These are phyloP conservation scores for Homarus gammarus DNA, from an alignment of 2,888 invertebrate genomes.

Conservation along the genomic window DNA sequence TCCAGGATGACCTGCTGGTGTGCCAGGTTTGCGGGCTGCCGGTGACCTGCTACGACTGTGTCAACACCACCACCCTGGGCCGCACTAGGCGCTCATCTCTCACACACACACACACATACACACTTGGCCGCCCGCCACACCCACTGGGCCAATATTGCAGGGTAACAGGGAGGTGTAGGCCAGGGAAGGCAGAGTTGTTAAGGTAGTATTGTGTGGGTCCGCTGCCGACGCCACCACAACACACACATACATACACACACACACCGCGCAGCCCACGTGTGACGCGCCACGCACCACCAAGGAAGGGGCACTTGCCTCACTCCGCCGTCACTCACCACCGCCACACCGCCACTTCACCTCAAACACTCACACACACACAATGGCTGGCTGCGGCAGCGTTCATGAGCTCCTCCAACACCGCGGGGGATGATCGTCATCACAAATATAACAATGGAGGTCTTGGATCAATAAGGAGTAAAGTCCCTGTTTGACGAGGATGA, in stretches of 20 bases:
- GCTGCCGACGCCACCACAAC: constrained; percentile 13
- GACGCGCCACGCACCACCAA: constrained; percentile 29
- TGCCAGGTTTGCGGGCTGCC: constrained; percentile 44
- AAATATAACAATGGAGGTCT: constrained; percentile 25
- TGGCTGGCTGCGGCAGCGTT: constrained; percentile 6
- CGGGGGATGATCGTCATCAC: constrained; percentile 13
- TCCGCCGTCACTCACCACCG: background rate
- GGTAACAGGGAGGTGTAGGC: background rate
- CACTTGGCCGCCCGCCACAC: background rate
- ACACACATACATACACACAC: background rate
- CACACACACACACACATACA: background rate
- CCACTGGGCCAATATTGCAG: background rate
- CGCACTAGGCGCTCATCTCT: background rate
- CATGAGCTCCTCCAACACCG: constrained; percentile 6
- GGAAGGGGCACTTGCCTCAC: background rate
- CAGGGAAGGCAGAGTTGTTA: background rate
- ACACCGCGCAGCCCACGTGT: constrained; percentile 54
- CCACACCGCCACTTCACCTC: background rate
- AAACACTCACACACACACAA: background rate
- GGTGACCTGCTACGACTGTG: background rate
- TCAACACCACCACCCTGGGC: constrained; percentile 12
- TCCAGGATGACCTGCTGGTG: constrained; percentile 43
- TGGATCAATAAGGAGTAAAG: constrained; percentile 43
- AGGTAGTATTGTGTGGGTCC: constrained; percentile 9
- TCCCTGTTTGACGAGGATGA: background rate